Evolutionary conservation across 2,113 vertebrate genomes (phyloP).

Genomic region (Sprattus sprattus): DNA sequence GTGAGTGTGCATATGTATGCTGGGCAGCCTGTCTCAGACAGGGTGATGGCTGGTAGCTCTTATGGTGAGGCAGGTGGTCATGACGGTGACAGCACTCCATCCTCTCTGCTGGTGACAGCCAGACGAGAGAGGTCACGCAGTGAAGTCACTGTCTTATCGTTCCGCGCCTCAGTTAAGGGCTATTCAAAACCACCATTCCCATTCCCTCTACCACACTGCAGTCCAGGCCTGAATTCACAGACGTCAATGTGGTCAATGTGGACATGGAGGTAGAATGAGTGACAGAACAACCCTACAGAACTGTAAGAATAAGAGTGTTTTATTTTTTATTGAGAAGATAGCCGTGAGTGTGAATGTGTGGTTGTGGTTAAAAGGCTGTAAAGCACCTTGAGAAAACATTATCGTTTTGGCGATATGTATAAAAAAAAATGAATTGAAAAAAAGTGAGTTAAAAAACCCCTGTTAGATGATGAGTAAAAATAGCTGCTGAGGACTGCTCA

Average conservation of each 20-base stretch:
- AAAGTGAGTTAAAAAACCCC: neutral
- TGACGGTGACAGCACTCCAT: slow-evolving; percentile 58
- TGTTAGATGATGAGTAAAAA: neutral
- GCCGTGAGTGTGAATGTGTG: neutral
- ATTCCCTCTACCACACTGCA: neutral
- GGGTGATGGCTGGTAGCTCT: slow-evolving; percentile 5
- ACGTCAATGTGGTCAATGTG: neutral
- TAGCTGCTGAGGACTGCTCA: neutral
- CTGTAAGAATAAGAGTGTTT: neutral
- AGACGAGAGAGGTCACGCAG: slow-evolving; percentile 29
- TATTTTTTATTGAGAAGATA: neutral
- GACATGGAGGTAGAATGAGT: neutral
- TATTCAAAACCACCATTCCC: slow-evolving; percentile 48
- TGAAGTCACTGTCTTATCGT: slow-evolving; percentile 42
- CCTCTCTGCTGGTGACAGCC: slow-evolving; percentile 56
- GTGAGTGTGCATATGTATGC: slow-evolving; percentile 6
- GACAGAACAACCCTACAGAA: neutral
- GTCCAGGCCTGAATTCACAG: neutral
- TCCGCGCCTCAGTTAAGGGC: slow-evolving; percentile 56
- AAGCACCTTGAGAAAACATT: no score
- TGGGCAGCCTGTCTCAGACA: slow-evolving; percentile 14
- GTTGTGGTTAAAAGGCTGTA: neutral
- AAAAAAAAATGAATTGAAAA: neutral
- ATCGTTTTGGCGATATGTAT: no score
- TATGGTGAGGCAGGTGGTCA: slow-evolving; percentile 27